Conservation (phyloP, 2,797 vertebrate genomes). For the Chiroxiphia lanceolata region DNA sequence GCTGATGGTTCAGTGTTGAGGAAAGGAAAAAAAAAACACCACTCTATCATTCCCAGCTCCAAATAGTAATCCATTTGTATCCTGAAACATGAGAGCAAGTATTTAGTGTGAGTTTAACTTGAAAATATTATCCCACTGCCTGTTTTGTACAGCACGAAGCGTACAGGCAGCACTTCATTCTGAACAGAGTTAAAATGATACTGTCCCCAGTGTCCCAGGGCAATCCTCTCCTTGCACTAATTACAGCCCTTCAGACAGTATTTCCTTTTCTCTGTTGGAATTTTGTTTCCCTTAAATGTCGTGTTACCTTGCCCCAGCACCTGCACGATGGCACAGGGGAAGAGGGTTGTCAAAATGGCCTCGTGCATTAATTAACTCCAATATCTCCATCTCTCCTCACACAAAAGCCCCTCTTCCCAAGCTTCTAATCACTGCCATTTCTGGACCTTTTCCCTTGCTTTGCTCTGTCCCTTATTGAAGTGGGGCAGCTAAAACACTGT, state of each 20-base stretch:
- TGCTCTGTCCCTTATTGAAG: not conserved
- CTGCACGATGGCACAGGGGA: not conserved
- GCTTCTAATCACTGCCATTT: not conserved
- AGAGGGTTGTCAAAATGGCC: not conserved
- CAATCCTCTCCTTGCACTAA: conserved; percentile 15
- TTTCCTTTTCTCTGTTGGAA: conserved; percentile 7
- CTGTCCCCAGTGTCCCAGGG: not conserved
- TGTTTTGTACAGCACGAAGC: not conserved
- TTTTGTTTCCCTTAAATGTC: conserved; percentile 29
- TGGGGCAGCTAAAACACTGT: not conserved
- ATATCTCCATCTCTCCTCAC: not conserved
- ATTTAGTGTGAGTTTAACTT: not conserved
- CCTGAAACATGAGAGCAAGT: not conserved
- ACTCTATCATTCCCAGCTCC: not conserved
- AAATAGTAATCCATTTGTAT: not conserved
- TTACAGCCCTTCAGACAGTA: conserved; percentile 26
- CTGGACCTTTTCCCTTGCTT: not conserved
- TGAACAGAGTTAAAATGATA: not conserved
- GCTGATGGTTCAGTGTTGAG: not conserved
- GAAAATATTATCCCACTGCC: not conserved
- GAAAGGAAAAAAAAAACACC: not conserved
- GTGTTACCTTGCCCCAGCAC: not conserved
- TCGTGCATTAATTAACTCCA: not conserved
- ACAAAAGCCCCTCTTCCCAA: not conserved
- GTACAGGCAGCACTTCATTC: not conserved